Evolutionary conservation across 1,140 invertebrate genomes (phyloP), one percentile per base, ranked within the genome.

Genomic region (Neodiprion lecontei): DNA sequence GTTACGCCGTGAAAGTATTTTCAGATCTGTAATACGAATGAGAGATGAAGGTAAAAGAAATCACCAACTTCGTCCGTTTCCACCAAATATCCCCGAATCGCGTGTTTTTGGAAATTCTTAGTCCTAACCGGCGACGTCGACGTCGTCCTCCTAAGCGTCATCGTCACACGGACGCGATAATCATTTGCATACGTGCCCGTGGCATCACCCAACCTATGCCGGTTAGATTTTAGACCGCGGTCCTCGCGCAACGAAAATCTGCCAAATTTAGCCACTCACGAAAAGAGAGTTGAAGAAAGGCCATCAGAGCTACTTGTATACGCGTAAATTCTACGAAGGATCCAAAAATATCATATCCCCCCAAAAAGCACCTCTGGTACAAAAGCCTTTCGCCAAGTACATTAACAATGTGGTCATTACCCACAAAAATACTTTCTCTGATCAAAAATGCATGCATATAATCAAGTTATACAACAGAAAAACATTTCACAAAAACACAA

Each of bases 261-360:
- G 69, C 69, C 40, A 71, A 71, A 49, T 71, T 71, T 71, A 71
- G 69, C 28, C 11, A 48, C 14, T 12, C 12, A 2, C 69, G 9
- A 48, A 71, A 71, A 71, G 69, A 71, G 69, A 71, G 17, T 40
- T 47, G 47, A 71, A 71, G 69, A 71, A 71, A 71, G 69, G 47
- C 69, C 69, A 10, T 11, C 47, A 47, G 12, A n/a, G 28, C 69
- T 21, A 47, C 17, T 53, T n/a, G 50, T 53, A 11, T n/a, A 11
- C 50, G 50, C n/a, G 50, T n/a, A 53, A 53, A 21, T 49, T 71
- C 69, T 2, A 9, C 11, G 69, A 71, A 71, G 69, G 69, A 28
- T 28, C 48, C 21, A 71, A 71, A 11, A 49, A 71, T 71, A 71
- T 47, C 47, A 48, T 47, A n/a, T 21, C 17, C 17, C 17, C 17